phyloP scores from a whole-genome alignment of 2,888 invertebrate genomes.

The Yponomeuta sedellus region DNA sequence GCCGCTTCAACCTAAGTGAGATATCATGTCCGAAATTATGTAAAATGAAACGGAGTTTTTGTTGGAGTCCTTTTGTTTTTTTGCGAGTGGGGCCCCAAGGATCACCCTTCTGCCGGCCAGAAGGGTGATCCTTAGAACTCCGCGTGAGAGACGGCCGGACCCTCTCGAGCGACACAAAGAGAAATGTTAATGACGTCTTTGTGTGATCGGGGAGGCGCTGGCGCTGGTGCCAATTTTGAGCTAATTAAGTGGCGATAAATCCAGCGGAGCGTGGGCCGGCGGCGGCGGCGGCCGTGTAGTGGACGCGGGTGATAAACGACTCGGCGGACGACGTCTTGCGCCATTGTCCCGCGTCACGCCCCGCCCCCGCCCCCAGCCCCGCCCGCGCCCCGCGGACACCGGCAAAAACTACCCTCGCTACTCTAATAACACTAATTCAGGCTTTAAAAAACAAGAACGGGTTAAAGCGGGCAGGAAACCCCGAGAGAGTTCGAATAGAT shows the following conservation, averaged over 20 bases:
- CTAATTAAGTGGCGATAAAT: conserved; percentile 7
- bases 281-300: not conserved
- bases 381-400: not conserved
- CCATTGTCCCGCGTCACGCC: conserved; percentile 8
- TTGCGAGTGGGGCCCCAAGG: not conserved
- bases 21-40: not conserved
- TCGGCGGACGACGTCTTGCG: not conserved
- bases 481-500: not conserved
- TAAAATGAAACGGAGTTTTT: not conserved
- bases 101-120: not conserved
- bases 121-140: too few relatives aligned
- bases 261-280: not conserved
- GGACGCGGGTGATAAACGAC: conserved; percentile 9
- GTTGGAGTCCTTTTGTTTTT: not conserved
- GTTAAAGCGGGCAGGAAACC: not conserved
- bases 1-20: not conserved
- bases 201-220: not conserved
- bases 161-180: not conserved
- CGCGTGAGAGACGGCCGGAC: not conserved
- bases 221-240: not conserved
- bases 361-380: not conserved
- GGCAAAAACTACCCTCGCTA: not conserved
- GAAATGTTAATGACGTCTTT: conserved; percentile 3
- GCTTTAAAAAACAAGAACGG: not conserved
- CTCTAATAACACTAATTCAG: not conserved